Base-by-base conservation (phyloP, 92 coral and sea anemone species). In the Bergia puertoricense region DNA sequence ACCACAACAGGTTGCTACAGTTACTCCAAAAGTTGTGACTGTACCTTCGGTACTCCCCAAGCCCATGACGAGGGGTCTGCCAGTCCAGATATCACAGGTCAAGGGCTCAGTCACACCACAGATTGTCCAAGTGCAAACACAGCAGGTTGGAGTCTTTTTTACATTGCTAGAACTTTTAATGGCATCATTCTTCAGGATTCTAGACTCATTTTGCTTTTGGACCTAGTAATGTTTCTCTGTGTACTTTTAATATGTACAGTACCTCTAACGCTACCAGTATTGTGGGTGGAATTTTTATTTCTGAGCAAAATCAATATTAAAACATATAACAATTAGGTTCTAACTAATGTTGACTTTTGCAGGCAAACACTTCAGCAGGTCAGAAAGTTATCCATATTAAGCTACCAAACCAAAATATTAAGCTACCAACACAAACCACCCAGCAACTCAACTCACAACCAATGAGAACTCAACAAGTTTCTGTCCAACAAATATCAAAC, bases 91-190 rank as follows among this genome's bases (percentile, higher is more conserved):
- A n/a, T 0, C 65, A 8, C 86, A 44, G 18, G 86, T 67, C 16
- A 84, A 84, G 30, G 36, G 79, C 30, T 74, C 87, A 1, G 68
- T 84, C 67, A 84, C 87, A 84, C 87, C 87, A 44, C 87, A 84
- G 20, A 84, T 84, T 13, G 79, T 71, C 40, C 87, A 84, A 37
- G 87, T 84, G 44, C 78, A 84, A 43, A 84, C 79, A 6, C 87
- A 84, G 42, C 87, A 69, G 87, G 87, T 84, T 48, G 23, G 77
- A 51, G 6, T 16, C 20, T 48, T 30, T 76, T 62, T 48, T 4
- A 48, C 54, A 7, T 0, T 7, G 54, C 54, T 6, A 48, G 11
- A 48, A 5, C 10, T 48, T 48, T 48, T 8, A 48, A 48, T 48
- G 54, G 54, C 54, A 48, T 6, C 7, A 5, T 48, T 48, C 54